These are phyloP conservation scores for Cydia pomonella DNA, from an alignment of 1,140 invertebrate species.

Conservation along the genomic window DNA sequence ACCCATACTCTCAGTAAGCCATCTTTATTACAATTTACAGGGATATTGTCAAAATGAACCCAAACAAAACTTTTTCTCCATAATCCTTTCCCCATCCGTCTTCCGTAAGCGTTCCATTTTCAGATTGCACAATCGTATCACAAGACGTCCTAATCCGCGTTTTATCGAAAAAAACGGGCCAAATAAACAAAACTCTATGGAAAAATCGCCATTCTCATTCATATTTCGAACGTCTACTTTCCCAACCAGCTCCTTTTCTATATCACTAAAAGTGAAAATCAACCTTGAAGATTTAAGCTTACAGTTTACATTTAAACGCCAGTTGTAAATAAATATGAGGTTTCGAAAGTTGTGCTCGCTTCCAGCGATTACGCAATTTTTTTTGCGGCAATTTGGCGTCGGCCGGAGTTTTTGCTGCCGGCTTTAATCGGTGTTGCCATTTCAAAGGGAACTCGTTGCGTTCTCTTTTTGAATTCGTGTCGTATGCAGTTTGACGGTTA, in stretches of 20 bases:
- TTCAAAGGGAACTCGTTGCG: conserved; percentile 48
- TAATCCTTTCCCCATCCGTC: conserved; percentile 11
- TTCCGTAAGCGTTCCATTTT: conserved; percentile 21
- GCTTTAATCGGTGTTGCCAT: conserved; percentile 72
- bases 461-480: conserved; percentile 48
- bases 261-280: not conserved
- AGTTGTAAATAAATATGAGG: not conserved
- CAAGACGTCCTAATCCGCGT: conserved; percentile 47
- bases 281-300: not conserved
- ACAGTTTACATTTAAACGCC: not conserved
- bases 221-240: conserved; percentile 47
- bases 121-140: conserved; percentile 34
- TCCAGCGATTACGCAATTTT: conserved; percentile 67
- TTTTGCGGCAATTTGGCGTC: conserved; percentile 65
- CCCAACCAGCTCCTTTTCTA: not conserved
- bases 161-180: conserved; percentile 51
- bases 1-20: not conserved
- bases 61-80: conserved; percentile 2
- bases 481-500: conserved; percentile 29
- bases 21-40: conserved; percentile 4
- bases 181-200: conserved; percentile 52
- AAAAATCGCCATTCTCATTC: conserved; percentile 60
- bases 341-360: conserved; percentile 35
- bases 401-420: conserved; percentile 63
- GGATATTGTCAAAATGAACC: not conserved